Percentiles rank a stretch among this genome's conserved stretches.
phyloP scores from a whole-genome alignment of 2,113 vertebrate genomes.

The Cyprinodon brontotheroides region DNA sequence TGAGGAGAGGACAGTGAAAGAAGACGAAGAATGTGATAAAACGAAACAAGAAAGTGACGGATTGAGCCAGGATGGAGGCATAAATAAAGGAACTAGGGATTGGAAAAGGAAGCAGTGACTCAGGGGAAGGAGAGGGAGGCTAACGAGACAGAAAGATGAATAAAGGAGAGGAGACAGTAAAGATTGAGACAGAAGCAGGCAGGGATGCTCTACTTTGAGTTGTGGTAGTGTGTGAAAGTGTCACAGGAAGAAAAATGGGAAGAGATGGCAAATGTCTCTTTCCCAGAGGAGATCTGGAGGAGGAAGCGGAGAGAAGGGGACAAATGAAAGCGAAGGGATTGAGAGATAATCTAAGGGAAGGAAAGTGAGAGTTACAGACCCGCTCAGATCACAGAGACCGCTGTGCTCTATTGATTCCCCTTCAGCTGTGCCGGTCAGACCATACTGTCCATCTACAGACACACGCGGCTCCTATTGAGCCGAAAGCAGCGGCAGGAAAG shows the following conservation, averaged over 20 bases:
- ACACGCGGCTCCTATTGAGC: conserved; percentile 39
- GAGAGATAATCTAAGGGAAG: conserved; percentile 62
- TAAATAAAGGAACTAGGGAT: conserved; percentile 24
- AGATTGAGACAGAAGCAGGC: conserved; percentile 38
- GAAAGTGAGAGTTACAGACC: conserved; percentile 52
- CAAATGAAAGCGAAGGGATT: conserved; percentile 34
- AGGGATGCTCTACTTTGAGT: conserved; percentile 66
- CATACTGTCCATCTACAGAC: conserved; percentile 44
- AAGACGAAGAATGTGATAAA: conserved; percentile 22
- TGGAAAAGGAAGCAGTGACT: conserved; percentile 37
- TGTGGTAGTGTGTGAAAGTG: conserved; percentile 39
- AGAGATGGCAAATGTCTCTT: conserved; percentile 20
- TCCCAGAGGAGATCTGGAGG: conserved; percentile 42
- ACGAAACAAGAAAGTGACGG: conserved; percentile 19
- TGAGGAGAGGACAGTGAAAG: conserved; percentile 19
- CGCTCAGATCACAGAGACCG: conserved; percentile 62
- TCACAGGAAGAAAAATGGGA: conserved; percentile 35
- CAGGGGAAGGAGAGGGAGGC: conserved; percentile 37
- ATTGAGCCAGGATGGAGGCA: not conserved
- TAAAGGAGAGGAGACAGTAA: conserved; percentile 44
- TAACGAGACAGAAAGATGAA: conserved; percentile 50
- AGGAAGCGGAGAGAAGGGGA: conserved; percentile 29
- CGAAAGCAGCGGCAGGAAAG: conserved; percentile 22
- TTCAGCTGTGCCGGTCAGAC: conserved; percentile 47
- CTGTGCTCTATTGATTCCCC: conserved; percentile 62